Base-by-base conservation (phyloP, 2,797 vertebrate species). In the Cossypha niveicapilla region DNA sequence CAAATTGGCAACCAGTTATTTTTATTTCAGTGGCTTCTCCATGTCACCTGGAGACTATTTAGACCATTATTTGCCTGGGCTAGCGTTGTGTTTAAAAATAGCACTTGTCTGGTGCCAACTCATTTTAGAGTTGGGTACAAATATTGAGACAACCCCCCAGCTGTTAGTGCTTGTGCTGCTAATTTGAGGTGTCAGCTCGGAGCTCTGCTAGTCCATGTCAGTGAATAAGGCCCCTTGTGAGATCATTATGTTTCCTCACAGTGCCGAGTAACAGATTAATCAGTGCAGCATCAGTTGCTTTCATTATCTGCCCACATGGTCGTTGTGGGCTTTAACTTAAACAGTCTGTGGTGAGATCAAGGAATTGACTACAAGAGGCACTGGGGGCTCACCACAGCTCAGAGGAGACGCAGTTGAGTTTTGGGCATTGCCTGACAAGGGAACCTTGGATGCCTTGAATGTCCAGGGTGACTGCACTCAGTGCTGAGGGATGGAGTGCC, bases 101-200 rank as follows among this genome's bases (percentile, higher is more conserved):
- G 92, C 67, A 7, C 79, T 96, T 65, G 25, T 50, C 50, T 86
- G 10, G 91, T 93, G 94, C 96, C 97, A 97, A 76, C 91, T 96
- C 95, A 70, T 95, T 97, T 96, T 88, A 87, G 96, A 96, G 88
- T 87, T 77, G 95, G 97, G 96, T 95, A 97, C 97, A 98, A 97
- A 98, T 97, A 98, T 93, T 97, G 96, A 98, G 97, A 98, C 97
- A 96, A 97, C 96, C 96, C 50, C 96, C 92, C 97, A 98, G 96
- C 97, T 97, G 97, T 96, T 97, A 24, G 6, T 97, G 96, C 96
- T 97, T 97, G 97, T 94, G 94, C 97, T 96, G 96, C 97, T 98
- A 97, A 97, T 97, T 97, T 86, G 97, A 97, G 97, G 97, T 97
- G 97, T 97, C 97, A 94, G 62, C 95, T 83, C 93, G 21, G 95